Base-by-base conservation (phyloP, 2,797 vertebrate species). In the Acanthurus lineatus region DNA sequence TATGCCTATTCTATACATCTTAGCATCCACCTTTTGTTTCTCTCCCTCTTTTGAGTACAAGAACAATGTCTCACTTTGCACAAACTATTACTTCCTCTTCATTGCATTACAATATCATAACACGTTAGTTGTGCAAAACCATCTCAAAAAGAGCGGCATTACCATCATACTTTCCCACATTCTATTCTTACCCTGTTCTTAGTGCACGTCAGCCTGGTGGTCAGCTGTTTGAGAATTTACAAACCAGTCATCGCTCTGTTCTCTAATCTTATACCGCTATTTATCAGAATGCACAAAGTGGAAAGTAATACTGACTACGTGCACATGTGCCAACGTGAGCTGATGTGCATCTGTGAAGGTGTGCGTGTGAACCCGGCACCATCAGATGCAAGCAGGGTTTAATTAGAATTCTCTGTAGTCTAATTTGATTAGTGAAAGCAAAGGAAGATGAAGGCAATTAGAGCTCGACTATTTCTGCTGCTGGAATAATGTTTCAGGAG, bases 381-480 rank as follows among this genome's bases (percentile, higher is more conserved):
- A 86, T 91, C 84, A 86, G 85, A 92, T 83, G 78, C 81, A 88
- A 79, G 70, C 68, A 86, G 74, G 67, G 86, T 87, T 94, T 92
- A 93, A 94, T 94, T 91, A 91, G 89, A 91, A 89, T 86, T 91
- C 93, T 91, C 88, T 88, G 84, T 89, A 86, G 85, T 91, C 91
- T 94, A 93, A 94, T 95, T 93, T 94, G 89, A 94, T 94, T 94
- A 93, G 91, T 78, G 67, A 77, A 88, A 76, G 89, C 88, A 93
- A 90, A 91, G 81, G 88, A 89, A 92, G 90, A 94, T 88, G 89
- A 92, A 91, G 88, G 91, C 90, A 94, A 95, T 95, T 94, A 94
- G 82, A 86, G 82, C 83, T 85, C 5, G 38, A 87, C 90, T 93
- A 93, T 91, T 89, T 91, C 91, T 92, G 82, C 86, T 82, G 71